Evolutionary conservation across 2,113 vertebrate genomes (phyloP), one percentile per base, ranked within the genome.

Genomic region (Corythaixoides concolor): DNA sequence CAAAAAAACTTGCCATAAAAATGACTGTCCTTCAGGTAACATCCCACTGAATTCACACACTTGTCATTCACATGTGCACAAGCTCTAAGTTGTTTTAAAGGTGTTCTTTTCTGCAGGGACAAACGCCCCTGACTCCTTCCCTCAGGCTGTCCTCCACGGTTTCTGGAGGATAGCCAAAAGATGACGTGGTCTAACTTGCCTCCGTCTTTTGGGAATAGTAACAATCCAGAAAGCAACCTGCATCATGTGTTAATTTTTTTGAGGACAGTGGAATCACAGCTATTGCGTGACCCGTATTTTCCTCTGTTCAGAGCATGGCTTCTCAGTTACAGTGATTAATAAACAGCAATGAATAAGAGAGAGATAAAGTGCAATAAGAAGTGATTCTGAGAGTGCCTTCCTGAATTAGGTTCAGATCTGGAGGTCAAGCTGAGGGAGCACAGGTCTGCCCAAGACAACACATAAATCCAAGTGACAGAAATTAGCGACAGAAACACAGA

Each of bases 211-310:
- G 58, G 43, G 74, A 96, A 69, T 7, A 69, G 45, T 4, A 21
- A 77, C 45, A 72, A 79, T 21, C 13, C 75, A 35, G 79, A 62
- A 21, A 77, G 75, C 83, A 93, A 83, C 32, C 72, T 24, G 59
- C 0, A 0, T 2, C 50, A 13, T 0, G 3, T 52, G 66, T 45
- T 84, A 30, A 26, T 58, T 85, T 37, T 35, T 68, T 32, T 69
- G 64, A 50, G 53, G 67, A 69, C 49, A 73, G 37, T 32, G 58
- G 63, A 75, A 93, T 26, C 70, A 60, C 64, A 83, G 77, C 62
- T 85, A 41, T 10, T 6, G 56, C 30, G n/a, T 86, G 72, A 87
- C 63, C 76, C 70, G 43, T 55, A 26, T 27, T 59, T 75, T 73
- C 83, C 59, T 81, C 86, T 33, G 39, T 55, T 84, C 86, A 81